Conservation (phyloP, 2,113 vertebrate genomes). For the Pelusios castaneus region DNA sequence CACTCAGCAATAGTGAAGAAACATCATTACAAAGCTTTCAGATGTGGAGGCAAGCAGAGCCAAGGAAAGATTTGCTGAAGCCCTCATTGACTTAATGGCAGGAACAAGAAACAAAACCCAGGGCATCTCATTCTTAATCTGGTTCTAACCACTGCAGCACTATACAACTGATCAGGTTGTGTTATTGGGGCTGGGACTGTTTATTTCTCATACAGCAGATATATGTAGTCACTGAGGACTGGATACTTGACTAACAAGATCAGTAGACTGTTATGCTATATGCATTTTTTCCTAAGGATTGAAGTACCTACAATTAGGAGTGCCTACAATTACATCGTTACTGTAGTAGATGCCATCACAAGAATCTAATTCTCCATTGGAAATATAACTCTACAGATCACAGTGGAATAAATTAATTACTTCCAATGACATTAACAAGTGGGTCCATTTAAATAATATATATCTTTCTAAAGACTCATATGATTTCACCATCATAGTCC, state of each 20-base stretch:
- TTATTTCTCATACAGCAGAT: not conserved
- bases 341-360: not conserved
- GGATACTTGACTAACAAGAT: not conserved
- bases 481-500: not conserved
- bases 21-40: not conserved
- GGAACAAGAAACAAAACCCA: not conserved
- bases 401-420: not conserved
- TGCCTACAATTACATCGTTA: not conserved
- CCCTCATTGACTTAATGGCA: not conserved
- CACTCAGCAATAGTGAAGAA: not conserved
- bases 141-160: not conserved
- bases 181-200: not conserved
- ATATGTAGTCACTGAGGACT: not conserved
- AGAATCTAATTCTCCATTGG: not conserved
- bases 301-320: not conserved
- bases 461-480: not conserved
- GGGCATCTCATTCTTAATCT: not conserved
- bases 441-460: not conserved
- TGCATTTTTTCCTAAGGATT: not conserved
- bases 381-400: not conserved
- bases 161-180: not conserved
- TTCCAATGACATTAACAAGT: not conserved
- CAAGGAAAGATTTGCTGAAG: not conserved
- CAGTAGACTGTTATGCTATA: not conserved
- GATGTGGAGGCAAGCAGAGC: not conserved